Base-by-base conservation (phyloP, 2,888 invertebrate genomes). In the Cephus nigrinus region DNA sequence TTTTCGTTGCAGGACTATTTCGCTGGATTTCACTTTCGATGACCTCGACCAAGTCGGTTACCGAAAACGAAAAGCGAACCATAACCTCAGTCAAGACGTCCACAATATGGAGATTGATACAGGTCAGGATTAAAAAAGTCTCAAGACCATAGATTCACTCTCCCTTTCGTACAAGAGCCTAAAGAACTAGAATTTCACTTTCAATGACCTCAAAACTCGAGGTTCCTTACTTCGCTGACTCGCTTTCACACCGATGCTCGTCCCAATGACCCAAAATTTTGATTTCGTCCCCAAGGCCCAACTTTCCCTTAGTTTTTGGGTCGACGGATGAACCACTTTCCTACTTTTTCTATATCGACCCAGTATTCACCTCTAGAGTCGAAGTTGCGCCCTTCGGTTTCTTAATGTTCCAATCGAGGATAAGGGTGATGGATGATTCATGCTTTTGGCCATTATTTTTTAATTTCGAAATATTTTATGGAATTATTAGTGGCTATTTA, bases 241-340 rank as follows among this genome's bases (percentile, higher is more conserved):
- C 83, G 78, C 87, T 87, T 85, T 87, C 86, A 75, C 81, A 73
- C 69, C 68, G 35, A 75, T 33, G 68, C 68, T 79, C 80, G 82
- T 81, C 82, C 87, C 78, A 80, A 74, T 87, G 83, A 85, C 85
- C 87, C 77, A 79, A 69, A 79, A 83, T 83, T 82, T 81, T 78
- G 68, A 74, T 82, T 75, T 77, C 77, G 81, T 80, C 80, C 85
- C 80, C 76, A 75, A 83, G 79, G 78, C 81, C 83, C 79, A 83
- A 78, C 85, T 84, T 84, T 84, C 84, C 74, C 82, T 80, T 75
- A 35, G 76, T 40, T 75, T 78, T 78, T 73, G 72, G 80, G 78
- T 78, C 80, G 72, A 33, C 75, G 11, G 68, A 71, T 69, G 73
- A 76, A 73, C 76, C 68, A 78, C 75, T 76, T 78, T 76, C 76